phyloP scores from a whole-genome alignment of 1,140 invertebrate species.

The Heliconius melpomene region DNA sequence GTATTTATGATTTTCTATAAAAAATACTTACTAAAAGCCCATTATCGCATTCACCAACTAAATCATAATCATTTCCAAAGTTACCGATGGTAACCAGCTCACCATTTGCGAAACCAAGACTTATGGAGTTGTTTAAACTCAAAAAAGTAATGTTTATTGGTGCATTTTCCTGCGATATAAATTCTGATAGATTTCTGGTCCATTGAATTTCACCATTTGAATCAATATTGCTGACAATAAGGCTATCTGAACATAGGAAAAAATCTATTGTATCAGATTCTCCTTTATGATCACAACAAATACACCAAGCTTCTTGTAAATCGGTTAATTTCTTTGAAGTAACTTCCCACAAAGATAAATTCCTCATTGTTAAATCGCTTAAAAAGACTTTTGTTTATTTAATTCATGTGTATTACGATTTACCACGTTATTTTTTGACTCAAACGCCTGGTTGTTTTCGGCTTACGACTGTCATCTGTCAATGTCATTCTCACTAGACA shows the following conservation, averaged over 20 bases:
- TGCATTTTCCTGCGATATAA: slow-evolving; percentile 47
- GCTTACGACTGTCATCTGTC: neutral
- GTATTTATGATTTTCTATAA: neutral
- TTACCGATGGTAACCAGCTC: slow-evolving; percentile 63
- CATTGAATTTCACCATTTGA: slow-evolving; percentile 56
- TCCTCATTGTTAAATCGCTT: slow-evolving; percentile 53
- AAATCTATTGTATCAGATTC: slow-evolving; percentile 53
- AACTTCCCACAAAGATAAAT: slow-evolving; percentile 63
- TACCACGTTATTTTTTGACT: neutral
- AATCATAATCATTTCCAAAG: slow-evolving; percentile 51
- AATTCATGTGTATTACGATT: neutral
- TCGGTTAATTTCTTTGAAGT: slow-evolving; percentile 49
- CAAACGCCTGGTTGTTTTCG: neutral
- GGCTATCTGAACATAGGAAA: slow-evolving; percentile 69
- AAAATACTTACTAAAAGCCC: slow-evolving; percentile 65
- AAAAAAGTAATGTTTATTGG: slow-evolving; percentile 68
- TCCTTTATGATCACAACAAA: slow-evolving; percentile 62
- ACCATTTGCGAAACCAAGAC: slow-evolving; percentile 65
- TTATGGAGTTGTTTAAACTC: slow-evolving; percentile 60
- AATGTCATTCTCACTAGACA: neutral
- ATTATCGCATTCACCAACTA: slow-evolving; percentile 61
- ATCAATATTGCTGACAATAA: slow-evolving; percentile 59
- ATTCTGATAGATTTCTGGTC: slow-evolving; percentile 58
- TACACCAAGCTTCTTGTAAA: slow-evolving; percentile 46
- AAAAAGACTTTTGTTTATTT: neutral